Percentiles rank a stretch among this genome's conserved stretches.
phyloP scores from a whole-genome alignment of 1,140 invertebrate species.

The Antheraea mylitta region DNA sequence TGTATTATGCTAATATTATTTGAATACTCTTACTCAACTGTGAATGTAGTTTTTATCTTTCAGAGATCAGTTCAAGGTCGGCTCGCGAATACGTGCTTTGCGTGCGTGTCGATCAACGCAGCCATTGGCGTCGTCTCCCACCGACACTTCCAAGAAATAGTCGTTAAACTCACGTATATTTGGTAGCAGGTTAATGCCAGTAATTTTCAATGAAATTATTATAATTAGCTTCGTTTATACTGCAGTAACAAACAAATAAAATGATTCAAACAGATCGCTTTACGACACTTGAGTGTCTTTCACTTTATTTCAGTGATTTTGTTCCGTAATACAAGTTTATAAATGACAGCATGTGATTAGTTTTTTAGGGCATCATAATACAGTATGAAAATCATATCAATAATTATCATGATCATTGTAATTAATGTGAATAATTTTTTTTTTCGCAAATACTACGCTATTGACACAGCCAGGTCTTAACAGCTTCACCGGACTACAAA shows the following conservation, averaged over 20 bases:
- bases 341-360: not conserved
- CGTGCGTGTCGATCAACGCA: constrained; percentile 45
- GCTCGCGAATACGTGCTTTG: constrained; percentile 46
- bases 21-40: too few relatives aligned
- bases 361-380: constrained; percentile 11
- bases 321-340: constrained; percentile 1
- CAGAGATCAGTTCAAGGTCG: constrained; percentile 48
- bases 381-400: not conserved
- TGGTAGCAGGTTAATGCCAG: constrained; percentile 77
- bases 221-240: constrained; percentile 76
- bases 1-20: not conserved
- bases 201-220: constrained; percentile 75
- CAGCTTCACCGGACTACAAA: too few relatives aligned
- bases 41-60: constrained; percentile 3
- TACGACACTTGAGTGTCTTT: constrained; percentile 31
- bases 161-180: constrained; percentile 78
- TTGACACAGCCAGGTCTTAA: too few relatives aligned
- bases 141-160: constrained; percentile 69
- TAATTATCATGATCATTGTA: too few relatives aligned
- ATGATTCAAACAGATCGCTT: constrained; percentile 50
- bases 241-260: constrained; percentile 77
- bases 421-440: too few relatives aligned
- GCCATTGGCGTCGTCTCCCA: constrained; percentile 39
- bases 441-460: too few relatives aligned
- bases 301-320: constrained; percentile 5